Evolutionary conservation across 2,888 invertebrate species (phyloP).

Genomic region (Tiliacea citrago): DNA sequence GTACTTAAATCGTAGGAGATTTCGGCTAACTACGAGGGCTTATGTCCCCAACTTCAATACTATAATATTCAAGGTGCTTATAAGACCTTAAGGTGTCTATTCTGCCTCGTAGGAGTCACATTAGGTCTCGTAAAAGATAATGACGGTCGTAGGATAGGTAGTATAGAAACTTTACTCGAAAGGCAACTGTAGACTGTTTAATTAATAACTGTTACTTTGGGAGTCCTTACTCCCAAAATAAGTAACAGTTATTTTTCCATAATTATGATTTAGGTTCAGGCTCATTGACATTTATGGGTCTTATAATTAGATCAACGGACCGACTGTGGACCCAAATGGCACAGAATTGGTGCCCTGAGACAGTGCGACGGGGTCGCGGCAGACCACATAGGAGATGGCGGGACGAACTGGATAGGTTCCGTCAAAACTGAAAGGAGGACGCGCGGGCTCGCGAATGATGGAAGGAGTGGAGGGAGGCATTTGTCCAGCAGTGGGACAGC

Average conservation of each 20-base stretch:
- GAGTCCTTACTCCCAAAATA: background rate
- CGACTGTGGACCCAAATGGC: too few species aligned
- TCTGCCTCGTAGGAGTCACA: conserved; percentile 47
- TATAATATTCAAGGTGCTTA: conserved; percentile 62
- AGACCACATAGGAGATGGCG: too few species aligned
- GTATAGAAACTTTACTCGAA: conserved; percentile 53
- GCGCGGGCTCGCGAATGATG: too few species aligned
- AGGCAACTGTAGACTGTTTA: conserved; percentile 68
- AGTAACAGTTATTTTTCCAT: conserved; percentile 12
- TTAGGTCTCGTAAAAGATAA: conserved; percentile 69
- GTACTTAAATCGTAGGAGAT: conserved; percentile 58
- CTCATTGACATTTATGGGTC: background rate
- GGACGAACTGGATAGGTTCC: too few species aligned
- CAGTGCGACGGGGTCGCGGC: too few species aligned
- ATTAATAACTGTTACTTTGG: conserved; percentile 68
- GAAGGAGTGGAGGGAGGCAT: too few species aligned
- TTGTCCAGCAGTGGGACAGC: too few species aligned
- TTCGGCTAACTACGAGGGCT: conserved; percentile 40
- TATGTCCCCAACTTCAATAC: conserved; percentile 56
- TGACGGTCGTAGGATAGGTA: conserved; percentile 64
- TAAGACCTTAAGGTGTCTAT: conserved; percentile 47
- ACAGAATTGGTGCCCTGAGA: too few species aligned
- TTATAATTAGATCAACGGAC: background rate
- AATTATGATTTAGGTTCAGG: conserved; percentile 18
- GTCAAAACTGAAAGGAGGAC: too few species aligned